Evolutionary conservation across 2,797 vertebrate species (phyloP), one percentile per base, ranked within the genome.

Genomic region (Huso huso): DNA sequence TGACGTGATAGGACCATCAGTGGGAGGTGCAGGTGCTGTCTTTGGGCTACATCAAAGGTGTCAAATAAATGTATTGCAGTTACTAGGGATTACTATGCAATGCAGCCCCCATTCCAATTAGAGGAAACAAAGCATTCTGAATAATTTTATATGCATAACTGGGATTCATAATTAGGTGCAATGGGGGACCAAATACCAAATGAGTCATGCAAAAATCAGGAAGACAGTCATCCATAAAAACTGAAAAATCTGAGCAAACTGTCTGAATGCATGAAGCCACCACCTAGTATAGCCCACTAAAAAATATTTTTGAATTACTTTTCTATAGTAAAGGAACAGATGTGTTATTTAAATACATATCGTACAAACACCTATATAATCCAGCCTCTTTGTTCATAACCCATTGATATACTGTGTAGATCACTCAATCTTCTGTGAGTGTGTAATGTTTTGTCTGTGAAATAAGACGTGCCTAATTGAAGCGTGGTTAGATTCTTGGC

Each of bases 1-100:
- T 97, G 95, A 97, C 94, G 95, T 89, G 89, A 89, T 82, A 83
- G 65, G 72, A 81, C 78, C 80, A 79, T 84, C 86, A 84, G 87
- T 90, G 87, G 87, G 88, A 88, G 87, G 89, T 84, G 85, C 84
- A 86, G 88, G 84, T 78, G 81, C 85, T 82, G 83, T 86, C 84
- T 91, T 81, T 82, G 82, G 82, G 82, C 87, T 86, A 81, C 82
- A 91, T 90, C 84, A 88, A 88, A 90, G 83, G 87, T 88, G 88
- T 90, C 86, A 84, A 85, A 86, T 87, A 83, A 88, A 81, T 80
- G 82, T 74, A 81, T 74, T 75, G 81, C 79, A 74, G 74, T 79
- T 76, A 73, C 74, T 78, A 79, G 76, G 77, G 75, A 83, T 76
- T 51, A 70, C 76, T 68, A 79, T 85, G 78, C 76, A 81, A 72